Percentiles rank a stretch among this genome's conserved stretches.
These are phyloP conservation scores for Lepus oiostolus DNA, from an alignment of 2,797 vertebrate genomes.

Conservation along the genomic window DNA sequence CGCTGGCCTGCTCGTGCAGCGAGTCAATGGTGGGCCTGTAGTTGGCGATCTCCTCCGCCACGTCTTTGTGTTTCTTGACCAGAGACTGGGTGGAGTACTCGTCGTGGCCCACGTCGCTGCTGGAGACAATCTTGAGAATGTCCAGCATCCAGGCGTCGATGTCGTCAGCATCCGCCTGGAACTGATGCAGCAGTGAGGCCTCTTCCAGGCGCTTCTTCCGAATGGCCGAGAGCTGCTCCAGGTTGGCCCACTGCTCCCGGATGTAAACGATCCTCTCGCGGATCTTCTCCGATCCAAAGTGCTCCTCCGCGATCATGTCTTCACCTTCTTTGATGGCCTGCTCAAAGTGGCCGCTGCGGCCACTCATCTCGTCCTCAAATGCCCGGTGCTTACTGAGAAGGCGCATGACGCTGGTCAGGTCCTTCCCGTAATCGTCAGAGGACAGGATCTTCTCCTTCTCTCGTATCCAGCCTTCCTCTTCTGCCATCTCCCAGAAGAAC, in stretches of 20 bases:
- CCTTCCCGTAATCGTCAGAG: conserved; percentile 96
- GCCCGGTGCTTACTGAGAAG: conserved; percentile 98
- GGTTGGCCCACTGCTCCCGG: conserved; percentile 95
- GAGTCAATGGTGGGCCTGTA: conserved; percentile 95
- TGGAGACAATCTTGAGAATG: conserved; percentile 97
- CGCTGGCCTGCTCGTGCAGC: conserved; percentile 94
- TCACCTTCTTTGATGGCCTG: conserved; percentile 96
- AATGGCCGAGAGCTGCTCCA: conserved; percentile 95
- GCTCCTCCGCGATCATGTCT: conserved; percentile 94
- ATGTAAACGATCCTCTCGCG: conserved; percentile 94
- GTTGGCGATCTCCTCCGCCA: conserved; percentile 95
- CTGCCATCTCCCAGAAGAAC: conserved; percentile 99
- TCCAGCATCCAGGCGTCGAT: conserved; percentile 98
- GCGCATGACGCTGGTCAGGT: conserved; percentile 95
- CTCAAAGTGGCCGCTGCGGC: conserved; percentile 94
- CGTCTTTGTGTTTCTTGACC: conserved; percentile 99
- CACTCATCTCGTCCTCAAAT: conserved; percentile 97
- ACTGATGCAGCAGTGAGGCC: conserved; percentile 96
- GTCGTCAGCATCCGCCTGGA: conserved; percentile 97
- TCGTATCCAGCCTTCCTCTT: conserved; percentile 98
- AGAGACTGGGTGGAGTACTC: conserved; percentile 98
- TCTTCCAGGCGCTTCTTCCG: conserved; percentile 96
- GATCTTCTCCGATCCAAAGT: conserved; percentile 98
- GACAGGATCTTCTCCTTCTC: conserved; percentile 99
- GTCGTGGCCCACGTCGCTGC: conserved; percentile 96